Conservation (phyloP, 2,113 vertebrate species). For the Gobius niger region DNA sequence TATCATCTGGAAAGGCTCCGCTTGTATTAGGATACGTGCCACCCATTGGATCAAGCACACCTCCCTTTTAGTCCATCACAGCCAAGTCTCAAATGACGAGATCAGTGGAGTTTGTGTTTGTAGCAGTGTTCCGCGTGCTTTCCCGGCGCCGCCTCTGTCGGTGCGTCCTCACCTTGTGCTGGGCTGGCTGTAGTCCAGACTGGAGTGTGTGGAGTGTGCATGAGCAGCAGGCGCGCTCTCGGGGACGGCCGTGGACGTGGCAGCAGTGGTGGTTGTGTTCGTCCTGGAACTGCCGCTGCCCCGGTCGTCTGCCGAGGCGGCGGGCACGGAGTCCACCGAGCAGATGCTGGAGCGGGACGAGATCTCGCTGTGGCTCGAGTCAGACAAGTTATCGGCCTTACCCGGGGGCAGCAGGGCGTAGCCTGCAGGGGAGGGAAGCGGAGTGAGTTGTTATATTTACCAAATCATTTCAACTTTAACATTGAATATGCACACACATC, state of each 20-base stretch:
- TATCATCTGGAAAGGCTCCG: too few relatives aligned
- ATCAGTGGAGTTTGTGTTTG: too few relatives aligned
- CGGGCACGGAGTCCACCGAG: constrained; percentile 87
- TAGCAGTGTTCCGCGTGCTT: too few relatives aligned
- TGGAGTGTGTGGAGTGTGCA: constrained; percentile 62
- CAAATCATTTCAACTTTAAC: too few relatives aligned
- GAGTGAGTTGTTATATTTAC: too few relatives aligned
- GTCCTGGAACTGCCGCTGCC: constrained; percentile 64
- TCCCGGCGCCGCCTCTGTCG: too few relatives aligned
- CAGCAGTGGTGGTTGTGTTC: constrained; percentile 3
- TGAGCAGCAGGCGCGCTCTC: constrained; percentile 72
- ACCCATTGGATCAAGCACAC: too few relatives aligned
- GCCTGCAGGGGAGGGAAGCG: constrained; percentile 68
- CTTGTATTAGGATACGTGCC: too few relatives aligned
- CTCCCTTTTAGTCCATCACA: too few relatives aligned
- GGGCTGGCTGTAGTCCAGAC: constrained; percentile 75
- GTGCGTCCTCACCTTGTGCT: constrained; percentile 77
- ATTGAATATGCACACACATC: too few relatives aligned
- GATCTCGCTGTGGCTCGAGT: constrained; percentile 96
- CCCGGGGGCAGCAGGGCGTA: constrained; percentile 80
- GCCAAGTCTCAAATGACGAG: too few relatives aligned
- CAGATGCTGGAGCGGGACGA: constrained; percentile 94
- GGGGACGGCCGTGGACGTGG: constrained; percentile 39
- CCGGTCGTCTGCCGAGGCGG: constrained; percentile 78
- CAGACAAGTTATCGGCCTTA: constrained; percentile 87